These are phyloP conservation scores for Metalampra italica DNA, from an alignment of 2,888 invertebrate species.

Conservation along the genomic window DNA sequence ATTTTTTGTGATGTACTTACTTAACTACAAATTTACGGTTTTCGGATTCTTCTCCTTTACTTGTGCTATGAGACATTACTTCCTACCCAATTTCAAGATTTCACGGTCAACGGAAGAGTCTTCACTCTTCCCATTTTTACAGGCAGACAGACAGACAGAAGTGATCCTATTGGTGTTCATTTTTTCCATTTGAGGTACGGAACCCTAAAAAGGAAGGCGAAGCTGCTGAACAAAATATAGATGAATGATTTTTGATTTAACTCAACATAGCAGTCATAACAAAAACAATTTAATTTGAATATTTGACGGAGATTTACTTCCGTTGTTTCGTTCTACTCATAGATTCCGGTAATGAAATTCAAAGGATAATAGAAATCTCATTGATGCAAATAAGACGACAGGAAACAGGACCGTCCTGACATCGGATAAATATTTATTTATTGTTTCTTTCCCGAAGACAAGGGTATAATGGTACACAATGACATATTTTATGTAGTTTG, in stretches of 20 bases:
- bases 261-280: background rate
- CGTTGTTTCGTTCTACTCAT: conserved; percentile 1
- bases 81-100: no score
- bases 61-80: no score
- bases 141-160: no score
- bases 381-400: conserved; percentile 25
- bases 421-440: conserved; percentile 32
- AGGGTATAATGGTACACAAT: conserved; percentile 18
- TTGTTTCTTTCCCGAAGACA: conserved; percentile 22
- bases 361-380: conserved; percentile 26
- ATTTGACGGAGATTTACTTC: conserved; percentile 2
- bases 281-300: conserved; percentile 6
- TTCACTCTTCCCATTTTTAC: no score
- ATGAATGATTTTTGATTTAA: background rate
- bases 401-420: conserved; percentile 22
- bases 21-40: no score
- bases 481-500: conserved; percentile 15
- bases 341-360: conserved; percentile 24
- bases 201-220: no score
- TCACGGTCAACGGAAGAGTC: no score
- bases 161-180: no score
- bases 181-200: no score
- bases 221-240: no score
- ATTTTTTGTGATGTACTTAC: no score
- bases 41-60: no score